Evolutionary conservation across 1,140 invertebrate genomes (phyloP), one percentile per base, ranked within the genome.

Genomic region (Drosophila saltans): DNA sequence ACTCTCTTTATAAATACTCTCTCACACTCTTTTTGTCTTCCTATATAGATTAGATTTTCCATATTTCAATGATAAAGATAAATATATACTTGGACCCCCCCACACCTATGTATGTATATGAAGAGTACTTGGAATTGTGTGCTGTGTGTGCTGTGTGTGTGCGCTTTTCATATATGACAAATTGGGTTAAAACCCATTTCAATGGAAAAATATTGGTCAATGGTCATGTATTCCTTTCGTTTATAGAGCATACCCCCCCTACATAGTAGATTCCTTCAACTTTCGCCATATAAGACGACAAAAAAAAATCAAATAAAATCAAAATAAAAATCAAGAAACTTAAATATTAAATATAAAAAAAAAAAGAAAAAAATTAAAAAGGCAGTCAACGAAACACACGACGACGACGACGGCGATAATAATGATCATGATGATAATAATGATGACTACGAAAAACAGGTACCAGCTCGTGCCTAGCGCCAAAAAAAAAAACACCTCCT

Each of bases 391-490:
- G 45, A 52, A 52, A 26, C 45, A 10, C 45, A 43, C 41, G 28
- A 45, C 41, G 6, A 48, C 16, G 45, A 8, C 16, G 16, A 16
- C 45, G 21, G 10, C 10, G 40, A 41, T 41, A 3, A 41, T 41
- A 2, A 41, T 41, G 10, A 41, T 43, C 2, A 39, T 60, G 66
- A 71, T 52, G 40, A 60, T 59, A 10, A 65, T 39, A 65, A 61
- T 52, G 61, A 39, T 48, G 77, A 84, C 77, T 77, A 43, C 78
- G 69, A 72, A 66, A 88, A 89, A 88, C 83, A 89, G 83, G 83
- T 88, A 88, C 83, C 83, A 83, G 83, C 65, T 88, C 80, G 83
- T 88, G 83, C 83, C 83, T 88, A 88, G 83, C 83, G 83, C 83
- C 70, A 77, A 59, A 39, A 59, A 59, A 39, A 16, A 40, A 40